Evolutionary conservation across 2,113 vertebrate species (phyloP), one percentile per base, ranked within the genome.

Genomic region (Calypte anna): DNA sequence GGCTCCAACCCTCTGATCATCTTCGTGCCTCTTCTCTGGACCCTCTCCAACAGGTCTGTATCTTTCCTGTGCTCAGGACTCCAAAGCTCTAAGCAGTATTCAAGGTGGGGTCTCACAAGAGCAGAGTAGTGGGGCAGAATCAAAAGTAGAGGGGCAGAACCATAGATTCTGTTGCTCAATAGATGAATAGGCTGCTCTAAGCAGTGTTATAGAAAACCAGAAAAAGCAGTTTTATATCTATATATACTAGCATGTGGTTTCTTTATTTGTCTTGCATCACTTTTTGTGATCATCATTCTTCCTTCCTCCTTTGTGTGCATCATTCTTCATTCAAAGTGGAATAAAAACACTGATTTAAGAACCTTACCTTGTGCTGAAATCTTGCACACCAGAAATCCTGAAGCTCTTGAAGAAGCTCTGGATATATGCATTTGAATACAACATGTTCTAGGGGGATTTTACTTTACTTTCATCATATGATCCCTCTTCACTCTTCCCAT

Each of bases 241-340:
- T 86, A 54, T 75, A 61, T 31, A 46, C 17, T 79, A 64, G 7
- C 12, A 36, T 81, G 38, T 54, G 25, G n/a, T 66, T 63, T 55
- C 53, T 87, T 70, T 77, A 84, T 86, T 88, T 78, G 28, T 62
- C 55, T 93, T 92, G 77, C 64, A 63, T 62, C 5, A 72, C 72
- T 84, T 90, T 86, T 25, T 67, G 36, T 62, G 59, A 33, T 33
- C 58, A 81, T 63, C 30, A 55, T 85, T 93, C 59, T 82, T 91
- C 54, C 91, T 77, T 88, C 58, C 33, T 33, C 33, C 33, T 33
- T 33, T 33, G 33, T 38, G 36, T 62, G 59, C 58, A 81, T 63
- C 30, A 55, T 85, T 93, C 59, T 82, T 91, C 54, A 90, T 77
- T 88, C 58, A 53, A 94, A 88, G 70, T 28, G 17, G 14, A 84